Conservation (phyloP, 2,888 invertebrate species). For the Heteromurus nitidus region DNA sequence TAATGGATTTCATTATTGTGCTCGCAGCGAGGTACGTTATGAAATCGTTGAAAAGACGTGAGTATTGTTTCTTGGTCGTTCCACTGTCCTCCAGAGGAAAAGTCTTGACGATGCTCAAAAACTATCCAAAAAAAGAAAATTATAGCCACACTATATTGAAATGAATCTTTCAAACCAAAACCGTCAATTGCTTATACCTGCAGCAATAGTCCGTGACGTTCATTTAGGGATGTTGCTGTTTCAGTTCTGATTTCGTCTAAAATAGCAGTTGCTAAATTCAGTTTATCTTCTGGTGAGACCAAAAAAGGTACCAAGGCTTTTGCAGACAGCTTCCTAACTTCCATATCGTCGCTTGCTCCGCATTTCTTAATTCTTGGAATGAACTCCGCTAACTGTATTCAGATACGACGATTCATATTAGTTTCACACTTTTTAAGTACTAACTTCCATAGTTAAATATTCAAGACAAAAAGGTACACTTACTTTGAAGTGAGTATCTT, state of each 20-base stretch:
- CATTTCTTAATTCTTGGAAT: constrained; percentile 81
- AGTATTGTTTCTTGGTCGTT: no score
- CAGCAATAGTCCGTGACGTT: constrained; percentile 67
- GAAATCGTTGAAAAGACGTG: no score
- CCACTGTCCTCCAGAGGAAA: background rate
- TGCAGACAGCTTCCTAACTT: constrained; percentile 81
- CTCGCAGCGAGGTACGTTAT: no score
- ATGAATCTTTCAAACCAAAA: background rate
- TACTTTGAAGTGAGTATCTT: constrained; percentile 70
- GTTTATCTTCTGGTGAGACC: constrained; percentile 58
- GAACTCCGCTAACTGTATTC: constrained; percentile 81
- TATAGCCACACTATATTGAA: background rate
- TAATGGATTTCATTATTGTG: background rate
- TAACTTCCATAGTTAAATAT: no score
- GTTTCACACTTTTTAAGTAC: no score
- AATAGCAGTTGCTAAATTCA: constrained; percentile 28
- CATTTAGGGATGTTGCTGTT: constrained; percentile 48
- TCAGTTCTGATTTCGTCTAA: constrained; percentile 31
- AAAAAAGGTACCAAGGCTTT: constrained; percentile 70
- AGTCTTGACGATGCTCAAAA: constrained; percentile 6
- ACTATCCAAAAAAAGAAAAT: constrained; percentile 20
- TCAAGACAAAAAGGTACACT: background rate
- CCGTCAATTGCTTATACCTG: constrained; percentile 55
- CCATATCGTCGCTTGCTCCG: constrained; percentile 81
- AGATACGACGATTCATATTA: no score